Conservation (phyloP, 2,113 vertebrate genomes). For the Thalassarche chlororhynchos region DNA sequence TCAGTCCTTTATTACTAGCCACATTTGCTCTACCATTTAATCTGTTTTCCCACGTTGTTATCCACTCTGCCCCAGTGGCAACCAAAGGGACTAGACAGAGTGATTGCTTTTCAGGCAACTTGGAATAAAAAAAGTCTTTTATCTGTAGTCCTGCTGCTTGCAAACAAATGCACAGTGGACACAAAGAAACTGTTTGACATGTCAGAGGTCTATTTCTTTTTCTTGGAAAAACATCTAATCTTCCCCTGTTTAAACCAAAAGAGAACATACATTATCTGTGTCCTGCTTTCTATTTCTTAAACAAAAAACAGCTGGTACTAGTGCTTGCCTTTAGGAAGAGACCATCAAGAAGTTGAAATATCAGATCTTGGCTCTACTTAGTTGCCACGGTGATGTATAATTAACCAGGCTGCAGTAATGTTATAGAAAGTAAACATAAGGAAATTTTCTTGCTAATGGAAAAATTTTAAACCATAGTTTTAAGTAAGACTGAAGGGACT, state of each 20-base stretch:
- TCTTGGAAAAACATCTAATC: slow-evolving; percentile 57
- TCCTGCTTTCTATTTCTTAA: slow-evolving; percentile 67
- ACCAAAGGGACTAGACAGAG: slow-evolving; percentile 11
- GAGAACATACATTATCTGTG: slow-evolving; percentile 51
- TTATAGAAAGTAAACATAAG: background rate
- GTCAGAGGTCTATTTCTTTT: slow-evolving; percentile 42
- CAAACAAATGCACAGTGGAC: slow-evolving; percentile 34
- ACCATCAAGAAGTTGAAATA: slow-evolving; percentile 35
- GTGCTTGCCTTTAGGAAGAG: slow-evolving; percentile 47
- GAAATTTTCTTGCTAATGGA: slow-evolving; percentile 17
- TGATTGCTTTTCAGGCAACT: slow-evolving; percentile 43
- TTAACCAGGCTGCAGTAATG: slow-evolving; percentile 26
- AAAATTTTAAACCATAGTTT: background rate
- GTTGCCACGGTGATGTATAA: slow-evolving; percentile 26
- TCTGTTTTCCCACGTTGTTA: slow-evolving; percentile 6
- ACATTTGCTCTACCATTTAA: background rate
- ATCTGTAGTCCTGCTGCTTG: slow-evolving; percentile 39
- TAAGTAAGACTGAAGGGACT: background rate
- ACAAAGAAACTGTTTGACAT: slow-evolving; percentile 47
- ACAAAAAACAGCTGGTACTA: slow-evolving; percentile 66
- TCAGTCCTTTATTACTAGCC: background rate
- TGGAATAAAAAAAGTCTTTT: slow-evolving; percentile 29
- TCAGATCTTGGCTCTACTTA: background rate
- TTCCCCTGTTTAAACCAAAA: slow-evolving; percentile 45
- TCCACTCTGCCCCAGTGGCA: slow-evolving; percentile 5